Evolutionary conservation across 2,113 vertebrate species (phyloP).

Genomic region (Argyrosomus japonicus): DNA sequence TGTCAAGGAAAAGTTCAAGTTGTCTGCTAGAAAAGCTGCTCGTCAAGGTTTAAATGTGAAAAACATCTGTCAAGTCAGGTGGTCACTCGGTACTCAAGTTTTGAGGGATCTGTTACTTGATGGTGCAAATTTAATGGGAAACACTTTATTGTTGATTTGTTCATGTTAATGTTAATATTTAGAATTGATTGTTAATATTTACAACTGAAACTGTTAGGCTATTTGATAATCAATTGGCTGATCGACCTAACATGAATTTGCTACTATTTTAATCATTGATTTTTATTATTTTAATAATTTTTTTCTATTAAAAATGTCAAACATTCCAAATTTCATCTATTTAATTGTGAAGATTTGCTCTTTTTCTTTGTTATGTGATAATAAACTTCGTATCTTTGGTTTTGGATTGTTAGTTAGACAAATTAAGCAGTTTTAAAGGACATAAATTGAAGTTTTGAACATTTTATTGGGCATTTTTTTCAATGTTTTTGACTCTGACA

Average conservation of each 20-base stretch:
- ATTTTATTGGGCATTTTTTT: neutral
- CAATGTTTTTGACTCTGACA: neutral
- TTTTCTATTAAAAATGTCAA: neutral
- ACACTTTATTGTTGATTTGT: no score
- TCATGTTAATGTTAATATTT: neutral
- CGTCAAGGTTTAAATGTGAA: neutral
- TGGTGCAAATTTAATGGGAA: fast-evolving
- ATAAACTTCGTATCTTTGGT: neutral
- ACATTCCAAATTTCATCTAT: no score
- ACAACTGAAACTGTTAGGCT: neutral
- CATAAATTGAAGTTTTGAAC: neutral
- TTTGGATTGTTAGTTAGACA: neutral
- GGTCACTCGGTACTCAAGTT: no score
- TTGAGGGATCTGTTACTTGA: neutral
- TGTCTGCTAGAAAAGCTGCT: no score
- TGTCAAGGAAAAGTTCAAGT: neutral
- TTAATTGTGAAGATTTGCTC: neutral
- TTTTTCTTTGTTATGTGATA: neutral
- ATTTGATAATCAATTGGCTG: neutral
- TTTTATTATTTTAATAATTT: neutral
- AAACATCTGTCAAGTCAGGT: neutral
- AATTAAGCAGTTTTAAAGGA: neutral
- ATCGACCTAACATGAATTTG: neutral
- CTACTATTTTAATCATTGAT: neutral
- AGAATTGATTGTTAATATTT: neutral